phyloP scores from a whole-genome alignment of 2,888 invertebrate species.

The Elegia similella region DNA sequence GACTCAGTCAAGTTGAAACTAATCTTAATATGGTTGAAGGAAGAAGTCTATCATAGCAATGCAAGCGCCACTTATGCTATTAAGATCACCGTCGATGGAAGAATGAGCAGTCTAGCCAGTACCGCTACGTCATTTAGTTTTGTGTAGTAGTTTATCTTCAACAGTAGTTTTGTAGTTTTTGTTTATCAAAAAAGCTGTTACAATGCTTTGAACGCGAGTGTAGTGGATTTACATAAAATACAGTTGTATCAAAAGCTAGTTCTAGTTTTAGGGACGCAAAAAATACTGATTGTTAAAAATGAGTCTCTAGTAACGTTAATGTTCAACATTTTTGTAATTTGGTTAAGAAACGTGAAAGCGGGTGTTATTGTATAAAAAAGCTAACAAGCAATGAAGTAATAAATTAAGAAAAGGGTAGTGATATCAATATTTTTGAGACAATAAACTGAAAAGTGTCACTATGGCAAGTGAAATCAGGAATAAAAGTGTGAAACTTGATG shows the following conservation, averaged over 20 bases:
- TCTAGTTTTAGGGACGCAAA: too few species aligned
- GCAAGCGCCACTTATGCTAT: neutral
- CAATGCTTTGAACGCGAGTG: too few species aligned
- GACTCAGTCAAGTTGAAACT: neutral
- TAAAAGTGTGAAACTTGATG: constrained; percentile 34
- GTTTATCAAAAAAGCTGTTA: neutral
- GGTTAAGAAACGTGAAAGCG: too few species aligned
- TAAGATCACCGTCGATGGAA: neutral
- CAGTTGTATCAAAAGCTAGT: too few species aligned
- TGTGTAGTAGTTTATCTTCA: neutral
- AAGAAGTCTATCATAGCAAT: neutral
- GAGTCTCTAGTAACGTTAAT: too few species aligned
- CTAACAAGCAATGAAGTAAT: too few species aligned
- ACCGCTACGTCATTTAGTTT: neutral
- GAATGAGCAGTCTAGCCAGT: neutral
- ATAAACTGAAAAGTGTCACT: neutral
- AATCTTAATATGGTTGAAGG: neutral
- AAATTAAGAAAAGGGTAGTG: too few species aligned
- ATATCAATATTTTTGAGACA: too few species aligned
- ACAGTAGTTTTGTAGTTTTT: neutral
- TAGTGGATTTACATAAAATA: too few species aligned
- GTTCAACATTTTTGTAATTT: too few species aligned
- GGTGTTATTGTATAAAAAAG: too few species aligned
- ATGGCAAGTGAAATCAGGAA: neutral
- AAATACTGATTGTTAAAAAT: too few species aligned